Evolutionary conservation across 2,888 invertebrate species (phyloP), one percentile per base, ranked within the genome.

Genomic region (Callyntrura guangdongensis): DNA sequence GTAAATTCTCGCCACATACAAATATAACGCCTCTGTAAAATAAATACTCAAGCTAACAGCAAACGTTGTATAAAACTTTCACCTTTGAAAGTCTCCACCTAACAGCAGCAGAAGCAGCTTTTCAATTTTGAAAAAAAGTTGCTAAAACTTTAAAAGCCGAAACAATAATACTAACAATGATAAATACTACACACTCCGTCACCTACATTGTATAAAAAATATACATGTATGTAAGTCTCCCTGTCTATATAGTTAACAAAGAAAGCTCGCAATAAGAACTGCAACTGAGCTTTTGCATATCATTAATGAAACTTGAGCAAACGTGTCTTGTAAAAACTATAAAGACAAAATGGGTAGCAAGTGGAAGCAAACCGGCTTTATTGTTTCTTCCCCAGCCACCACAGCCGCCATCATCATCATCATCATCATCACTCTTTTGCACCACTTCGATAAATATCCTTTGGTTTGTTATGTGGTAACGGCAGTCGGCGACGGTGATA

Each of bases 51-150:
- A n/a, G n/a, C n/a, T n/a, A n/a, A n/a, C n/a, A 36, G 36, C 36
- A 36, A 36, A 36, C 2, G 20, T 20, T 25, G 2, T 9, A 72
- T 9, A 17, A 6, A 72, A 69, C n/a, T 36, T 27, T 27, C 69
- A 69, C 69, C 45, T 69, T 36, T n/a, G 9, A n/a, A 64, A 64
- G 8, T 64, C 8, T 9, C 47, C 47, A 20, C 11, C 20, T 17
- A 36, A 9, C 5, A n/a, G 11, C 11, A 47, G 47, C 14, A 3
- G 79, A 25, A 36, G 9, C 56, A 17, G 56, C 56, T 79, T 79
- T 79, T 56, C 56, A 79, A 79, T 25, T 27, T 79, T n/a, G 27
- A n/a, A 77, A n/a, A 77, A 36, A 79, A 79, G 79, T 79, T 79
- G 59, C 56, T 27, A 79, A 79, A 27, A 79, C 56, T 79, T 79